Base-by-base conservation (phyloP, 53 echinoderm and acorn worm genomes). In the Crossaster papposus region DNA sequence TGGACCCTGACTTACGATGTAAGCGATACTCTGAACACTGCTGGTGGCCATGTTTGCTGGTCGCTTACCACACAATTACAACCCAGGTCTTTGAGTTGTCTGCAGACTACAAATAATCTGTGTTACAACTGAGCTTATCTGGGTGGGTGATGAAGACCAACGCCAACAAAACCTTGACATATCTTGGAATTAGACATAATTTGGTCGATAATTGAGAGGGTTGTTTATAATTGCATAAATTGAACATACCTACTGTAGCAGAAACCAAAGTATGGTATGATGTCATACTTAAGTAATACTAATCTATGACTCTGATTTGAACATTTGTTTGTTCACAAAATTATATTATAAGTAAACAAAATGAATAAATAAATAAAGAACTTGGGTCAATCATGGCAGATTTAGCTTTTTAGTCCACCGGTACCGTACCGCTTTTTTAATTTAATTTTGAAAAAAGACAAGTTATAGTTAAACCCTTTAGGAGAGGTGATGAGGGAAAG, bases 61-160 rank as follows among this genome's bases (percentile, higher is more conserved):
- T 68, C 24, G 68, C 37, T 65, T 64, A 82, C 65, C 38, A 64
- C 65, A 82, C 82, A 65, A 68, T 70, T 81, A 81, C 34, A 34
- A 34, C 14, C 36, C 26, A 30, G 24, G 28, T 58, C 58, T 30
- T 58, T 0, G 26, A 31, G 81, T 58, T 15, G 63, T 81, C 81
- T 32, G 32, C 23, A 30, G 58, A 55, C 82, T 82, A 65, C 38
- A 37, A 70, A 68, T 82, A 82, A 36, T 68, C 38, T 6, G 28
- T 68, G 68, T 28, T 12, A 28, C 68, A 68, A 23, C 68, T 7
- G 68, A 7, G 68, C n/a, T 68, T 11, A 23, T 68, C 28, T 10
- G 68, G 24, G 11, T n/a, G 2, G n/a, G 28, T 6, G 17, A 23
- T 28, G 11, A 11, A 68, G 24, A 68, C 28, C 28, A 68, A 26